A percentile compares a stretch with the other conserved stretches of the same genome.
phyloP scores from a whole-genome alignment of 1,140 invertebrate genomes.

The Drosophila asahinai region DNA sequence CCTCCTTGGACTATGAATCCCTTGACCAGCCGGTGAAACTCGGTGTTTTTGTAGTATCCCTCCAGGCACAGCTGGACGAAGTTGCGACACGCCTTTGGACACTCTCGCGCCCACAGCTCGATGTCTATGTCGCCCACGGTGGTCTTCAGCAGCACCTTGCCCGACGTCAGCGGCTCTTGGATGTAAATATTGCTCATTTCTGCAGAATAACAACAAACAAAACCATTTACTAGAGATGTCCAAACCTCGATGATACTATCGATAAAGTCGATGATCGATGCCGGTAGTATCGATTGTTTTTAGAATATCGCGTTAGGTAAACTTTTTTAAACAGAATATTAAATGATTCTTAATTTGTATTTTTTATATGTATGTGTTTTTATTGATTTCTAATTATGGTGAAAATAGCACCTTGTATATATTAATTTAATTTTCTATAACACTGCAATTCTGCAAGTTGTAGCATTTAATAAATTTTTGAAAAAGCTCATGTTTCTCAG shows the following conservation, averaged over 20 bases:
- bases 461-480: too few species aligned
- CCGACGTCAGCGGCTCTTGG: conserved; percentile 96
- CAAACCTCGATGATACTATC: not conserved
- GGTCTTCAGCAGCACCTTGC: conserved; percentile 97
- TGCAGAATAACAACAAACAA: conserved; percentile 9
- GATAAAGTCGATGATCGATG: not conserved
- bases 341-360: too few species aligned
- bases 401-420: too few species aligned
- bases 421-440: too few species aligned
- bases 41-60: conserved; percentile 96
- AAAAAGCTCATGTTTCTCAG: too few species aligned
- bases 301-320: too few species aligned
- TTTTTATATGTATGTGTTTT: too few species aligned
- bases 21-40: conserved; percentile 89
- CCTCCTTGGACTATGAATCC: conserved; percentile 88
- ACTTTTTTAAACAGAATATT: too few species aligned
- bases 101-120: conserved; percentile 98
- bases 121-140: conserved; percentile 98
- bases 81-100: conserved; percentile 97
- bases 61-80: conserved; percentile 99
- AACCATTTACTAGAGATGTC: not conserved
- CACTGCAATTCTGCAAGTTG: too few species aligned
- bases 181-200: conserved; percentile 98
- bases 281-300: not conserved
- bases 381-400: too few species aligned